phyloP scores from a whole-genome alignment of 2,888 invertebrate species.

The Torymus tubicola region DNA sequence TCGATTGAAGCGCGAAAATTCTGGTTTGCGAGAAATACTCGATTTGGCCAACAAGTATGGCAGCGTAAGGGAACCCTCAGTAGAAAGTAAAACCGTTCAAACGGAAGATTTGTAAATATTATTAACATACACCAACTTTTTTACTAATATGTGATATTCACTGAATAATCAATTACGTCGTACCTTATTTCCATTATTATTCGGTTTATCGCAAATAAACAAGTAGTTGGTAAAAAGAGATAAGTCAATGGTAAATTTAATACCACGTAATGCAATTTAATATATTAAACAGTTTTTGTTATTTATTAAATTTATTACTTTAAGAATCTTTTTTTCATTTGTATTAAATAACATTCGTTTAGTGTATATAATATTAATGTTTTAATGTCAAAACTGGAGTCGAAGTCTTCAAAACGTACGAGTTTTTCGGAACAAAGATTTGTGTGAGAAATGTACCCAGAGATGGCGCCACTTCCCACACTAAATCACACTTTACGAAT shows the following conservation, averaged over 20 bases:
- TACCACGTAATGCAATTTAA: slow-evolving; percentile 45
- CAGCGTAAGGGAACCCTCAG: slow-evolving; percentile 60
- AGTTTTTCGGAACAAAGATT: slow-evolving; percentile 19
- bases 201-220: slow-evolving; percentile 25
- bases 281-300: slow-evolving; percentile 35
- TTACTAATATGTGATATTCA: slow-evolving; percentile 46
- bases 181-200: slow-evolving; percentile 42
- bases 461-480: slow-evolving; percentile 46
- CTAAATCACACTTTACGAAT: slow-evolving; percentile 22
- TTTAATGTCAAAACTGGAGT: slow-evolving; percentile 28
- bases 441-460: slow-evolving; percentile 1
- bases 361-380: slow-evolving; percentile 47
- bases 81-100: slow-evolving; percentile 78
- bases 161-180: slow-evolving; percentile 29
- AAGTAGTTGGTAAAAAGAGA: slow-evolving; percentile 9
- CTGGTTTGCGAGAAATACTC: slow-evolving; percentile 90
- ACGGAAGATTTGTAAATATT: slow-evolving; percentile 78
- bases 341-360: slow-evolving; percentile 8
- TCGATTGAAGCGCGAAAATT: slow-evolving; percentile 91
- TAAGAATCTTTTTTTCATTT: slow-evolving; percentile 9
- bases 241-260: slow-evolving; percentile 33
- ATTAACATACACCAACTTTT: slow-evolving; percentile 40
- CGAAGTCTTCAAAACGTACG: slow-evolving; percentile 14
- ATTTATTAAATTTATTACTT: slow-evolving; percentile 43
- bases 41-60: slow-evolving; percentile 85